Evolutionary conservation across 2,797 vertebrate species (phyloP).

Genomic region (Centropyge bicolor): DNA sequence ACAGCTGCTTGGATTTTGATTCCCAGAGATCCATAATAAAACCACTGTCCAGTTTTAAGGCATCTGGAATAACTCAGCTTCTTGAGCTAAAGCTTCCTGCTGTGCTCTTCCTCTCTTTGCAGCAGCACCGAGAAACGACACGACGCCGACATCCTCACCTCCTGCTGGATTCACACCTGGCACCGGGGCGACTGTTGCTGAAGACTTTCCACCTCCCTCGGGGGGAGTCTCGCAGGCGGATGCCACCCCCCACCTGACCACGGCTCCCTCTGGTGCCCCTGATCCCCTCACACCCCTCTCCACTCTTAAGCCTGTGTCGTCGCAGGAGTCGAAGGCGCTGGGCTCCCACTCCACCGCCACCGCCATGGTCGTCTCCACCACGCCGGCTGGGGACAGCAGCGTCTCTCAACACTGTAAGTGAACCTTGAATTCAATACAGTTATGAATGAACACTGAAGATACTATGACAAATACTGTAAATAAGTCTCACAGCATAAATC

Average conservation of each 20-base stretch:
- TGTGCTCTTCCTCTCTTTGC: background rate
- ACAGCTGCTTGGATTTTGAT: too few species aligned
- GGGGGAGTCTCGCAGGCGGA: conserved; percentile 76
- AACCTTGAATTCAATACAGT: background rate
- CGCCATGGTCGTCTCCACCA: conserved; percentile 77
- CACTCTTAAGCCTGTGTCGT: conserved; percentile 62
- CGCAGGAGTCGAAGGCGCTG: conserved; percentile 69
- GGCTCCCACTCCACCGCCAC: conserved; percentile 72
- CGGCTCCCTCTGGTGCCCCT: conserved; percentile 58
- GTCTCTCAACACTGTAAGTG: conserved; percentile 94
- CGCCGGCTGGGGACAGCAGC: conserved; percentile 90
- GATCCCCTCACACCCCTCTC: conserved; percentile 61
- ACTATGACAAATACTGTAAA: background rate
- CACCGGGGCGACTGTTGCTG: conserved; percentile 34
- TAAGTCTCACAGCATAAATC: background rate
- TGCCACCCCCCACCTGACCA: conserved; percentile 65
- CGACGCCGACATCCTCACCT: conserved; percentile 35
- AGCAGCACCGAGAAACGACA: conserved; percentile 66
- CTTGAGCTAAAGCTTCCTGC: background rate
- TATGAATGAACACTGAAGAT: background rate
- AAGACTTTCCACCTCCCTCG: conserved; percentile 46
- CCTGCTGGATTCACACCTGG: conserved; percentile 36
- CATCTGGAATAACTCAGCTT: background rate
- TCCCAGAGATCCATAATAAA: too few species aligned
- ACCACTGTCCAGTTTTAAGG: background rate